These are phyloP conservation scores for Eutolmus rufibarbis DNA, from an alignment of 2,888 invertebrate genomes.

Conservation along the genomic window DNA sequence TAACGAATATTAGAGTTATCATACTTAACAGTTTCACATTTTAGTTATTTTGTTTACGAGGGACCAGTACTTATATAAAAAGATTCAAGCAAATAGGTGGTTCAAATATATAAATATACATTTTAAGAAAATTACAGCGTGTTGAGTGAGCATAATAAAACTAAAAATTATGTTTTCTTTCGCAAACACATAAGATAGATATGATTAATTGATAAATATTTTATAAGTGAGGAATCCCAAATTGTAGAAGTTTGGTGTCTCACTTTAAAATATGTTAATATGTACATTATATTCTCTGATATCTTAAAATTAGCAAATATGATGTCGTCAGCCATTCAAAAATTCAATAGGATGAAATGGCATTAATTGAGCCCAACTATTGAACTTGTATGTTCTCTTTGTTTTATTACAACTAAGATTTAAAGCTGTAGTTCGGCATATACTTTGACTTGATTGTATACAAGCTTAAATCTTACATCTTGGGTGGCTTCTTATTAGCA, in stretches of 20 bases:
- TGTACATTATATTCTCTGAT: too few species aligned
- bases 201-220: neutral
- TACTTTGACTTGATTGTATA: neutral
- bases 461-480: neutral
- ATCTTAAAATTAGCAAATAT: neutral
- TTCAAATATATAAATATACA: too few species aligned
- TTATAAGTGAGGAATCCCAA: neutral
- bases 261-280: neutral
- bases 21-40: too few species aligned
- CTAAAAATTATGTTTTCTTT: neutral
- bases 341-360: neutral
- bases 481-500: neutral
- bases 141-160: neutral
- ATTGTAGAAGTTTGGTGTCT: neutral
- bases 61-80: too few species aligned
- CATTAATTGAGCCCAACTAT: neutral
- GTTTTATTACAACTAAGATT: neutral
- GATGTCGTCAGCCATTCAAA: neutral
- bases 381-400: neutral
- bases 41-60: too few species aligned
- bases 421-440: neutral
- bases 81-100: too few species aligned
- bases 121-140: too few species aligned
- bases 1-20: too few species aligned
- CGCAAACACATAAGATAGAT: neutral